Evolutionary conservation across 1,140 invertebrate species (phyloP), one percentile per base, ranked within the genome.

Genomic region (Ladona fulva): DNA sequence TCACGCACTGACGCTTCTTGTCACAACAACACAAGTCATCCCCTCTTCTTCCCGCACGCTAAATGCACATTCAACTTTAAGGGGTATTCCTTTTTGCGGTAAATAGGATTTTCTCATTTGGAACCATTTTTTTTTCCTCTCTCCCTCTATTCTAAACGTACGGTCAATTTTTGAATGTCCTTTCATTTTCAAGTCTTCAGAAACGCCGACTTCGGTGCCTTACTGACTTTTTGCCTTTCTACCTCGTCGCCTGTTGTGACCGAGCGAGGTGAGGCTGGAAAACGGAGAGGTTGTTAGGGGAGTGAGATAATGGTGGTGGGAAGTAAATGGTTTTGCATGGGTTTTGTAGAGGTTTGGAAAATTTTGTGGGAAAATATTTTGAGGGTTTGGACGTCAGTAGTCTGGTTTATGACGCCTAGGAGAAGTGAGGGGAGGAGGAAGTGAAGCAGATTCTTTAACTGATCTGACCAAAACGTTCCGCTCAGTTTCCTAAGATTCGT

Each of bases 311-410:
- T 37, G 29, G 29, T 8, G 29, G 29, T 37, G 29, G 29, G 29
- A 37, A 37, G 29, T 37, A 37, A 37, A 37, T 37, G 29, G 29
- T 37, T 37, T 37, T 37, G 29, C 29, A 37, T 37, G 29, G 29
- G 29, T 37, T 37, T 37, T 37, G 29, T 37, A 8, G 3, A 37
- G 29, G 29, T 37, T 37, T 37, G 29, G 29, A 37, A 16, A 66
- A 22, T 66, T 16, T 66, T 66, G 52, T 66, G 52, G 52, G 52
- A 66, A 66, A 66, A 66, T 66, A 66, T 66, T 66, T 66, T 66
- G 52, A 22, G 52, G 14, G 14, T 22, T 22, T 22, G n/a, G 52
- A 22, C n/a, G 52, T 66, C 52, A 66, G n/a, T 37, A 66, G 52
- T 66, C 52, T 66, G 52, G 52, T 66, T 66, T 66, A 66, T 66